Conservation (phyloP, 2,797 vertebrate species). For the Smutsia gigantea region DNA sequence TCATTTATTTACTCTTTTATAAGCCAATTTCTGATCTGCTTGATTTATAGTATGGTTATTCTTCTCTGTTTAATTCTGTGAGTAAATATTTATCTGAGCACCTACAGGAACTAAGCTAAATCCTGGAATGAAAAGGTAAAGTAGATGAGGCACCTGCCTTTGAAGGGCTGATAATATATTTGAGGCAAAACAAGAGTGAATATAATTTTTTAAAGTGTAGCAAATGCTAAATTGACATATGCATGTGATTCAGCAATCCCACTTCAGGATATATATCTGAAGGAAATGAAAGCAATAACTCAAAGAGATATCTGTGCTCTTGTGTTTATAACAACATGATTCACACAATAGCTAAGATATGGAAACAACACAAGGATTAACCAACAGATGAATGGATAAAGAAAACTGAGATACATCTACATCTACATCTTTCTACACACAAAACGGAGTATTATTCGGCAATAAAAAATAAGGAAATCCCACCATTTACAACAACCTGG, state of each 20-base stretch:
- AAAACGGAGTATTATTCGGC: not conserved
- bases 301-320: not conserved
- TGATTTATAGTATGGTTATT: not conserved
- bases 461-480: not conserved
- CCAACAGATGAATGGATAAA: not conserved
- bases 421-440: not conserved
- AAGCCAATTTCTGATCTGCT: not conserved
- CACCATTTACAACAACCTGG: not conserved
- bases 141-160: not conserved
- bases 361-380: not conserved
- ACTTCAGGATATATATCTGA: not conserved
- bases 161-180: not conserved
- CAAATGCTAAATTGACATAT: not conserved
- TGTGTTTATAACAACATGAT: not conserved
- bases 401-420: not conserved
- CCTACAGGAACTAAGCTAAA: not conserved
- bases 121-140: constrained; percentile 28
- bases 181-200: constrained; percentile 6
- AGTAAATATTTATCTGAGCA: constrained; percentile 57
- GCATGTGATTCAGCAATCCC: not conserved
- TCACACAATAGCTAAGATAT: not conserved
- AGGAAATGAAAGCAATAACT: not conserved
- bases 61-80: not conserved
- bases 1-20: constrained; percentile 40
- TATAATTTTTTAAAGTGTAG: not conserved